Evolutionary conservation across 2,113 vertebrate species (phyloP).

Genomic region (Oryzias melastigma): DNA sequence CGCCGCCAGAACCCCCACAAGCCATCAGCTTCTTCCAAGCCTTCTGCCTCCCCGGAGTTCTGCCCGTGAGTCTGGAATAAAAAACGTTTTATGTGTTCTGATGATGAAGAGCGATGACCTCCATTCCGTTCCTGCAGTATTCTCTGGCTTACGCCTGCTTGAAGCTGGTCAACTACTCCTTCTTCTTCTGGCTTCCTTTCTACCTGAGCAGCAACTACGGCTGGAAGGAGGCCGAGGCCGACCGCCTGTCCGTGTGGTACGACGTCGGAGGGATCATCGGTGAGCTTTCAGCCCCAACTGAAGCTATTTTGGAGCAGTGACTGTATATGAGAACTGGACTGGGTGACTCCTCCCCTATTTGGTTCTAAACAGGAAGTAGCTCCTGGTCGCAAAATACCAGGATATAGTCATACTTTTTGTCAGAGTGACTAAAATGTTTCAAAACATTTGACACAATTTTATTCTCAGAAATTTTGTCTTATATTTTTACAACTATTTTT

Average conservation of each 20-base stretch:
- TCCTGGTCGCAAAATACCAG: too few relatives aligned
- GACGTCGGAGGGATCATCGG: constrained; percentile 95
- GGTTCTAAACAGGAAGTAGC: too few relatives aligned
- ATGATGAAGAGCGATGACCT: not conserved
- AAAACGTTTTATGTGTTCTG: too few relatives aligned
- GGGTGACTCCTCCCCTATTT: too few relatives aligned
- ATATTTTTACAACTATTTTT: too few relatives aligned
- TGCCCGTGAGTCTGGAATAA: constrained; percentile 80
- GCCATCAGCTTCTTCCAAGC: constrained; percentile 89
- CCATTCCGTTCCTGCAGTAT: constrained; percentile 75
- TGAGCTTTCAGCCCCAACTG: constrained; percentile 52
- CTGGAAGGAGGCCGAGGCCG: constrained; percentile 93
- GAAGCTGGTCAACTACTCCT: constrained; percentile 97
- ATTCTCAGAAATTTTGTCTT: too few relatives aligned
- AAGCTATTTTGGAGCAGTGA: not conserved
- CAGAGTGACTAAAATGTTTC: too few relatives aligned
- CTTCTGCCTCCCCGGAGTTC: constrained; percentile 90
- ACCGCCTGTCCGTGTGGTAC: constrained; percentile 94
- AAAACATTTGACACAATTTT: too few relatives aligned
- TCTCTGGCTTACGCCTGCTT: constrained; percentile 93
- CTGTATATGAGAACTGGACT: too few relatives aligned
- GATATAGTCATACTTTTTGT: too few relatives aligned
- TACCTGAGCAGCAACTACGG: constrained; percentile 92
- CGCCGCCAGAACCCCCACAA: constrained; percentile 37
- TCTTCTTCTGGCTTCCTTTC: constrained; percentile 98